phyloP scores from a whole-genome alignment of 2,888 invertebrate species.

The Mesorhabditis sp. region DNA sequence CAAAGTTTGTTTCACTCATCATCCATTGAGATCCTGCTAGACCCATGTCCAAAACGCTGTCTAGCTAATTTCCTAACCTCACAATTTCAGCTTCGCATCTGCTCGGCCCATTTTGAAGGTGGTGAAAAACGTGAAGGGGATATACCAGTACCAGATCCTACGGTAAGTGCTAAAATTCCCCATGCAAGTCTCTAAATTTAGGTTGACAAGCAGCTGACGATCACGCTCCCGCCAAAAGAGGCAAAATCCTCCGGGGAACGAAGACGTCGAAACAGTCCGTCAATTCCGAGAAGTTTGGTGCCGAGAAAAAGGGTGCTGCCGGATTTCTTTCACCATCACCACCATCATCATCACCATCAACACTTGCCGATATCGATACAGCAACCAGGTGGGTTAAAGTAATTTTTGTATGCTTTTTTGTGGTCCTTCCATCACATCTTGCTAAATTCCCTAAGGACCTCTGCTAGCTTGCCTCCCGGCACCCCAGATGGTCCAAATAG shows the following conservation, averaged over 20 bases:
- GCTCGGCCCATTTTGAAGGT: constrained; percentile 61
- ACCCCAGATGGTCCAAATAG: no score
- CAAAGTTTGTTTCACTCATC: no score
- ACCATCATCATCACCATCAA: not conserved
- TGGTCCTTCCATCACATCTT: no score
- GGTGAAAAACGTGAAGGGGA: constrained; percentile 61
- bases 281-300: not conserved
- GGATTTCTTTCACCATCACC: constrained; percentile 11
- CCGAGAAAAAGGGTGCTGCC: constrained; percentile 12
- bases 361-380: not conserved
- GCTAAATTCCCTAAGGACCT: no score
- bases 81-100: constrained; percentile 59
- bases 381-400: no score
- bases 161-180: constrained; percentile 36
- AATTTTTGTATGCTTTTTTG: no score
- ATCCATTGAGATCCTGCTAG: no score
- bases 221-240: constrained; percentile 59
- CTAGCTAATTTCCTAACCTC: no score
- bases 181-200: constrained; percentile 23
- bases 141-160: constrained; percentile 60
- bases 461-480: no score
- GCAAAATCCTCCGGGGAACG: constrained; percentile 45
- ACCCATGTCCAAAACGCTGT: no score
- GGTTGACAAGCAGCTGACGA: constrained; percentile 58
- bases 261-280: constrained; percentile 17